Evolutionary conservation across 2,797 vertebrate genomes (phyloP).

Genomic region (Coregonus sp.): DNA sequence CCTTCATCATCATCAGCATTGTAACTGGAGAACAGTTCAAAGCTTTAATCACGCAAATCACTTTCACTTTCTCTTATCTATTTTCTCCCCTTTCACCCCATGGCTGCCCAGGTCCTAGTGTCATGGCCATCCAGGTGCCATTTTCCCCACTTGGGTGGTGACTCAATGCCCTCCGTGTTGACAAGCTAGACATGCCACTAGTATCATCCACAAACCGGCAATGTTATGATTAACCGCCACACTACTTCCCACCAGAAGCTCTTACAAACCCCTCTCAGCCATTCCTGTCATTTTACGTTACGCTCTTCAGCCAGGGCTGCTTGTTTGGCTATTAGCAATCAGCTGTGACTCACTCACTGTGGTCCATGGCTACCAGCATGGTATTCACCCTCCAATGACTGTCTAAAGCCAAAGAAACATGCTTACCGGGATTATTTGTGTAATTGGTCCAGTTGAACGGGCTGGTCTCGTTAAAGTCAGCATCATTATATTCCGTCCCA

Average conservation of each 20-base stretch:
- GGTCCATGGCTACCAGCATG: neutral
- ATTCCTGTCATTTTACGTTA: conserved; percentile 27
- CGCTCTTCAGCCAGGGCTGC: conserved; percentile 9
- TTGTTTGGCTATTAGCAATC: neutral
- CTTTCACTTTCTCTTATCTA: neutral
- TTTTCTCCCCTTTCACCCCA: neutral
- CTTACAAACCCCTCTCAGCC: conserved; percentile 3
- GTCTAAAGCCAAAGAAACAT: conserved; percentile 42
- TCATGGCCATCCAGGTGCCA: neutral
- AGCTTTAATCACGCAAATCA: neutral
- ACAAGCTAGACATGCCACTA: conserved; percentile 4
- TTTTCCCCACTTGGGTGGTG: neutral
- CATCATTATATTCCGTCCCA: conserved; percentile 41
- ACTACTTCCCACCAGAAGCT: conserved; percentile 1
- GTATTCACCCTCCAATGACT: conserved; percentile 5
- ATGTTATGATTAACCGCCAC: neutral
- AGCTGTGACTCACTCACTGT: neutral
- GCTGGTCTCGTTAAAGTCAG: conserved; percentile 59
- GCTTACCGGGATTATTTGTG: conserved; percentile 79
- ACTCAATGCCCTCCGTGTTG: conserved; percentile 2
- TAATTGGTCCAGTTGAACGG: conserved; percentile 69
- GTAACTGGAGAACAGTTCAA: neutral
- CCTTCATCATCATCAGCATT: neutral
- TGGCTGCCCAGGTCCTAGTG: neutral
- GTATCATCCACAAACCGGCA: neutral